A percentile compares a stretch with the other conserved stretches of the same genome.
These are phyloP conservation scores for Drosophila bocki DNA, from an alignment of 1,140 invertebrate species.

Conservation along the genomic window DNA sequence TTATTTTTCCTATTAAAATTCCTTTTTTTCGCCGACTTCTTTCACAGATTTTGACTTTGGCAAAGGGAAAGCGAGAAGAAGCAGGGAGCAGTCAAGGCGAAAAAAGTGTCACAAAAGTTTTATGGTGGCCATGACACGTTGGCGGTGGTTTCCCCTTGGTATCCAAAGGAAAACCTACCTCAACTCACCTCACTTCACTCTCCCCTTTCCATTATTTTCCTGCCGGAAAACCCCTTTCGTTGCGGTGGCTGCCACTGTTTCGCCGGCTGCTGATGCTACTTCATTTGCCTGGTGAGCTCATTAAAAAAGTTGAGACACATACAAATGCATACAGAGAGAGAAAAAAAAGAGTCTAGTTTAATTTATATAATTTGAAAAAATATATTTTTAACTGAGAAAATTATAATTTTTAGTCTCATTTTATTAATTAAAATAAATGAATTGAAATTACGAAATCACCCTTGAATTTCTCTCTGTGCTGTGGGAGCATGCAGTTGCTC, in stretches of 20 bases:
- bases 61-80: slow-evolving; percentile 39
- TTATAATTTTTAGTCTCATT: not conserved
- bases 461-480: slow-evolving; percentile 3
- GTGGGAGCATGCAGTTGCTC: not conserved
- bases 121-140: slow-evolving; percentile 69
- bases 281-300: slow-evolving; percentile 65
- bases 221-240: slow-evolving; percentile 9
- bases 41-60: slow-evolving; percentile 66
- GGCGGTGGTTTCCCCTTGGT: slow-evolving; percentile 22
- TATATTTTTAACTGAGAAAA: not conserved
- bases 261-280: slow-evolving; percentile 55
- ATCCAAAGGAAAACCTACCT: slow-evolving; percentile 4
- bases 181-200: not conserved
- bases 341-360: not conserved
- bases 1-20: slow-evolving; percentile 57
- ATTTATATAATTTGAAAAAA: not conserved
- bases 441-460: not conserved
- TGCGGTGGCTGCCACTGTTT: slow-evolving; percentile 59
- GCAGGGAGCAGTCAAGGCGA: slow-evolving; percentile 11
- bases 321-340: slow-evolving; percentile 61
- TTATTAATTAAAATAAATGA: not conserved
- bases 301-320: slow-evolving; percentile 80
- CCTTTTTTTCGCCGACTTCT: slow-evolving; percentile 36
- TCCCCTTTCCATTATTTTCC: not conserved
- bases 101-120: slow-evolving; percentile 76